These are phyloP conservation scores for Champsocephalus esox DNA, from an alignment of 2,797 vertebrate genomes.

Conservation along the genomic window DNA sequence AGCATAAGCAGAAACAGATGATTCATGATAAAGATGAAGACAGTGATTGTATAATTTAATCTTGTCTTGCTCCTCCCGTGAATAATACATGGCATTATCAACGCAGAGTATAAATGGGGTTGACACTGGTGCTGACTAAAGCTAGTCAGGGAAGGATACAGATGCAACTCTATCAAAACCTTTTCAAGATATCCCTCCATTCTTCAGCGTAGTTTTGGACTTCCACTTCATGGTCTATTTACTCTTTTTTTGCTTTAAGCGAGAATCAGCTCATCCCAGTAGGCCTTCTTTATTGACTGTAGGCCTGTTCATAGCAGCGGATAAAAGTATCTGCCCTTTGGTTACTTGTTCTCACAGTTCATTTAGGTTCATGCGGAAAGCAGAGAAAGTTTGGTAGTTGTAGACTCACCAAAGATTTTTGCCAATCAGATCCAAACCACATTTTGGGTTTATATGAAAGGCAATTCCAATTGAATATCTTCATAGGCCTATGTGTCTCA, in stretches of 20 bases:
- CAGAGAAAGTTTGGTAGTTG: conserved; percentile 13
- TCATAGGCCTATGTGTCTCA: too few species aligned
- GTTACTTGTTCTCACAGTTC: conserved; percentile 21
- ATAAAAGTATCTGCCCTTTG: conserved; percentile 19
- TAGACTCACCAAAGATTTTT: background rate
- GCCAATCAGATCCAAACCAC: too few species aligned
- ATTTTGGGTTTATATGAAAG: too few species aligned
- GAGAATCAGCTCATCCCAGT: conserved; percentile 41
- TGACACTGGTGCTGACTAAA: conserved; percentile 57
- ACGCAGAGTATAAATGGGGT: conserved; percentile 30
- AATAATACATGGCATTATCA: conserved; percentile 65
- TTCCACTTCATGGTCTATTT: conserved; percentile 54
- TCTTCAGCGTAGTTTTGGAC: conserved; percentile 46
- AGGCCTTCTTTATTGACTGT: conserved; percentile 19
- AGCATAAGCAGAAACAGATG: conserved; percentile 29
- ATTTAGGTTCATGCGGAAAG: conserved; percentile 20
- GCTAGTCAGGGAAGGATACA: conserved; percentile 35
- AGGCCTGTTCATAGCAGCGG: conserved; percentile 9
- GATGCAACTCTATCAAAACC: conserved; percentile 36
- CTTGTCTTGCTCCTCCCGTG: conserved; percentile 44
- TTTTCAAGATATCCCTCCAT: conserved; percentile 16
- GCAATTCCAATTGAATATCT: too few species aligned
- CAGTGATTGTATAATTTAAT: conserved; percentile 53
- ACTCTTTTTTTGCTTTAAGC: conserved; percentile 31
- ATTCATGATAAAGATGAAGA: conserved; percentile 27